phyloP scores from a whole-genome alignment of 2,797 vertebrate genomes.

The Hippocampus kuda region DNA sequence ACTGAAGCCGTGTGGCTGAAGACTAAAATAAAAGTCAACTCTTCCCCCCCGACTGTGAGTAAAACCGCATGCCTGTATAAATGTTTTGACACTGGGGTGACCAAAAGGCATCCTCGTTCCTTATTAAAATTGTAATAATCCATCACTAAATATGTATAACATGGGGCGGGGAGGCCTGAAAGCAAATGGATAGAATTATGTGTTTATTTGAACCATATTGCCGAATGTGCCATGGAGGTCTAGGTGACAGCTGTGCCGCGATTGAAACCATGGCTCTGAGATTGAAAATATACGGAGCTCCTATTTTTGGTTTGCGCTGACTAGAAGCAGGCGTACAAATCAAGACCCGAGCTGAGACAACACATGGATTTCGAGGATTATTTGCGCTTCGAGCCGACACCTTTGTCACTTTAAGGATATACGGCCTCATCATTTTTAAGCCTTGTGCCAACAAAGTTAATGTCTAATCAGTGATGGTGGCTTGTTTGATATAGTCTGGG shows the following conservation, averaged over 20 bases:
- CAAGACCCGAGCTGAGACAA: conserved; percentile 55
- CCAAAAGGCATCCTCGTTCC: conserved; percentile 42
- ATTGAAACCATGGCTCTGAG: conserved; percentile 29
- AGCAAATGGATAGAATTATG: conserved; percentile 44
- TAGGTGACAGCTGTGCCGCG: conserved; percentile 38
- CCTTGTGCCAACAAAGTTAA: conserved; percentile 19
- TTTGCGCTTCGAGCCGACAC: conserved; percentile 26
- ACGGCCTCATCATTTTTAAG: conserved; percentile 4
- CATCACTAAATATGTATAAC: conserved; percentile 48
- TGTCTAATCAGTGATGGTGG: conserved; percentile 26
- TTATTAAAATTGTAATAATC: conserved; percentile 53
- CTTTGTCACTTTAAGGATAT: background rate
- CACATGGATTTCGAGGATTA: conserved; percentile 51
- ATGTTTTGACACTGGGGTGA: conserved; percentile 56
- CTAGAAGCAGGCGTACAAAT: conserved; percentile 55
- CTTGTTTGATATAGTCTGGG: conserved; percentile 13
- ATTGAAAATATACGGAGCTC: conserved; percentile 65
- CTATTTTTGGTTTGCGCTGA: conserved; percentile 60
- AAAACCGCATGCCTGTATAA: conserved; percentile 50
- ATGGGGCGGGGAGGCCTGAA: conserved; percentile 35
- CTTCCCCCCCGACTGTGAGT: conserved; percentile 45
- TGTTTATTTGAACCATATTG: conserved; percentile 51
- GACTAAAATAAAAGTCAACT: conserved; percentile 56
- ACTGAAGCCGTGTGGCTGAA: conserved; percentile 32
- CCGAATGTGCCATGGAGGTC: conserved; percentile 27